phyloP scores from a whole-genome alignment of 2,113 vertebrate genomes.

The Nibea albiflora region DNA sequence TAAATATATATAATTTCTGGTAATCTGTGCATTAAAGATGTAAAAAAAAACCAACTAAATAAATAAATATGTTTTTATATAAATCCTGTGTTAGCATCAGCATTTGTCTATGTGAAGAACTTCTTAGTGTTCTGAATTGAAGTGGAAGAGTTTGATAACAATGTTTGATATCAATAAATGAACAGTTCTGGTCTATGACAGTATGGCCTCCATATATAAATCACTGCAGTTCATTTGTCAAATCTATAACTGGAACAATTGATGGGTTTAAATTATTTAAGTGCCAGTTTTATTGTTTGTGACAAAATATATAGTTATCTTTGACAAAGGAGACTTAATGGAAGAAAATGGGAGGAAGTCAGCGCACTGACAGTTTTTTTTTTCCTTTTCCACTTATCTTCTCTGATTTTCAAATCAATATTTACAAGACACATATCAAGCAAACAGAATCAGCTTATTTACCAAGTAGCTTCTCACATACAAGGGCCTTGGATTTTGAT shows the following conservation, averaged over 20 bases:
- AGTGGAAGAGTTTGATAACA: not conserved
- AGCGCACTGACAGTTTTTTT: not conserved
- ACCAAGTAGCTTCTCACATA: not conserved
- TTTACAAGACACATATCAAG: not conserved
- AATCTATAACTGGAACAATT: not conserved
- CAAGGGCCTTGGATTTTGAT: not conserved
- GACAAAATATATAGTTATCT: not conserved
- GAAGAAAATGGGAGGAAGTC: not conserved
- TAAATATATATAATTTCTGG: not conserved
- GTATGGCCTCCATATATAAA: not conserved
- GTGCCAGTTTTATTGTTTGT: not conserved
- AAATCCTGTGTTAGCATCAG: constrained; percentile 7
- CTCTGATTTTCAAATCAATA: not conserved
- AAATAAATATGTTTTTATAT: not conserved
- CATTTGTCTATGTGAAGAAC: constrained; percentile 7
- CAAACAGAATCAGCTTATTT: not conserved
- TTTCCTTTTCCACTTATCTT: too few relatives aligned
- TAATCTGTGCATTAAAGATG: constrained; percentile 38
- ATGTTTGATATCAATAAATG: constrained; percentile 6
- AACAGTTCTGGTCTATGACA: not conserved
- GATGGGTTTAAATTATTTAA: not conserved
- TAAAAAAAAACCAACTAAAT: not conserved
- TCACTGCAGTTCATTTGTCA: not conserved
- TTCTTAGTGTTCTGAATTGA: not conserved
- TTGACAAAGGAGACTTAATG: not conserved